Evolutionary conservation across 2,888 invertebrate genomes (phyloP), one percentile per base, ranked within the genome.

Genomic region (Pseudococcus longispinus): DNA sequence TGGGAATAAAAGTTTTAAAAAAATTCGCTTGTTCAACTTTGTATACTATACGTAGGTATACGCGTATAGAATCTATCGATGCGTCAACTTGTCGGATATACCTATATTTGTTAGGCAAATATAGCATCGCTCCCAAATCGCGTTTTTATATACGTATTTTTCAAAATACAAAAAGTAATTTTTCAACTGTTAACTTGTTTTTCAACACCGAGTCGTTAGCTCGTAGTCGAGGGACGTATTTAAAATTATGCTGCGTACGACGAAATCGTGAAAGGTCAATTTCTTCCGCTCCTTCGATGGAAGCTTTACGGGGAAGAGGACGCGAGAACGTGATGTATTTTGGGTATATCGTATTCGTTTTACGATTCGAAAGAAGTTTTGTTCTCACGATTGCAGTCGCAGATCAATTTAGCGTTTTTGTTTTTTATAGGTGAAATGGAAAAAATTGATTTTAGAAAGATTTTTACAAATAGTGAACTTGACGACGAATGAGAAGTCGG

Each of bases 1-100:
- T 80, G 77, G 37, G 42, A 80, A 80, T 80, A 80, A 23, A 80
- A 80, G 77, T 80, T 80, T 80, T 80, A 42, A 80, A 37, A n/a
- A 80, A 80, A 80, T 42, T 80, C 77, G 42, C 42, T 80, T 23
- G 77, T 80, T 42, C 37, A 20, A 80, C 15, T 37, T n/a, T n/a
- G n/a, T 37, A 32, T 37, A 37, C 37, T n/a, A n/a, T n/a, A 37
- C 9, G 4, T 37, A 37, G 37, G 37, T 37, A 37, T 29, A 70
- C 11, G 70, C 26, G 15, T 46, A 65, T 37, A n/a, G 42, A 80
- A 42, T 80, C 37, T 80, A 80, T 37, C 77, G 77, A 80, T 80
- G 77, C 42, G 77, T 80, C 77, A 80, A 70, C 70, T 70, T 29
- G 70, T 70, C 70, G 70, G 29, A 29, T 29, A 70, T 70, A 37